Evolutionary conservation across 2,888 invertebrate species (phyloP), one percentile per base, ranked within the genome.

Genomic region (Trypoxylon attenuatum): DNA sequence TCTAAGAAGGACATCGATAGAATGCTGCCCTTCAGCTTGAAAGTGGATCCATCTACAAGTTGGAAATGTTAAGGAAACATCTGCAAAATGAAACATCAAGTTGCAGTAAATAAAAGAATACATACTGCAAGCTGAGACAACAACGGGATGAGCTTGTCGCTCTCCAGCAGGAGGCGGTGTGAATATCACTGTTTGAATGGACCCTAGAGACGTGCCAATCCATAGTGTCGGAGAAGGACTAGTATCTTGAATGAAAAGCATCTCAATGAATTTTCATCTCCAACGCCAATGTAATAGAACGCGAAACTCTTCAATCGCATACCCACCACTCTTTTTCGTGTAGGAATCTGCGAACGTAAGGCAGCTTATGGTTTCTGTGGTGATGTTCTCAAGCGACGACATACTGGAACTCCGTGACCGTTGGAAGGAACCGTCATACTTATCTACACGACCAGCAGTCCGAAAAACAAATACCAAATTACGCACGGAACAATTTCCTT

Each of bases 131-230:
- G 96, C 94, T 84, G 96, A 93, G 78, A 97, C 93, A 82, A 94
- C 92, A 76, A 96, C 95, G 53, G 96, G 95, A 86, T 96, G 96
- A 73, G 94, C 92, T 85, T 93, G 92, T 83, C 96, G 89, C 87
- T 97, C 96, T 53, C 92, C 90, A 82, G 94, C 93, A 64, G 94
- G 92, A 77, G 94, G 92, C 73, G 91, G 84, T 86, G 91, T 94
- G 85, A 99, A 92, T 87, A 94, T 92, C 88, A 99, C 93, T 70
- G 97, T 96, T 82, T 99, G 91, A 86, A 98, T 96, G 62, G 98
- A 97, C 81, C 99, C 99, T 81, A 96, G 91, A 88, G 96, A 97
- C 77, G 98, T 99, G 82, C 99, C 99, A 82, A 99, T 94, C 99
- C 99, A 99, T 74, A 99, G 89, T 79, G 97, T 97, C 76, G 99